Base-by-base conservation (phyloP, 1,140 invertebrate species). In the Zaprionus inermis region DNA sequence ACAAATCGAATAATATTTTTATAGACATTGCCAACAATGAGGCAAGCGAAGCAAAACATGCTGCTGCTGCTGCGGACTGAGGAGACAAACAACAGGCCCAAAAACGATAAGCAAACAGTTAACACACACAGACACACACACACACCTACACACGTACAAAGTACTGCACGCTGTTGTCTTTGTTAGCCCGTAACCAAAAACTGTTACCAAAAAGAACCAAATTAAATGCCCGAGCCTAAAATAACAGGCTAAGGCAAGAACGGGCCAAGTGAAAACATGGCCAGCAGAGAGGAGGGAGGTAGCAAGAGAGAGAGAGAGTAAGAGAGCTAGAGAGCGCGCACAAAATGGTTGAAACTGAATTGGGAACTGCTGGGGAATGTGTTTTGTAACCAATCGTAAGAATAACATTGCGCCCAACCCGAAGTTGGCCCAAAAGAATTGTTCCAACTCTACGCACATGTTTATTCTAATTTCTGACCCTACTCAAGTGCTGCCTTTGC, bases 401-500 rank as follows among this genome's bases (percentile, higher is more conserved):
- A 90, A 90, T 80, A 90, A 90, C 82, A 75, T 79, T 63, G 44
- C 38, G 38, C 38, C 38, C n/a, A 49, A 7, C 30, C 30, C 30
- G 30, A 46, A 24, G 12, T 57, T 18, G 75, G 52, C 28, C 78
- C 38, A 52, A 67, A 75, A 51, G 61, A 82, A 82, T 85, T 73
- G 72, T 88, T 76, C 83, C 84, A 85, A 64, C 72, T 9, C 41
- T 16, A 6, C 44, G 18, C 22, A 34, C 41, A 56, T 91, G 78
- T 91, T 89, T 91, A 91, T 91, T 91, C 89, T 91, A 91, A 91
- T 91, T 91, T 91, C 81, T 81, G 89, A 91, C 81, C 88, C 89
- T 79, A 63, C 81, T 91, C 81, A 91, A 91, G 88, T 91, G 73
- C 56, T 61, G 41, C 38, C 11, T 5, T 10, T 24, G 24, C 51